Conservation (phyloP, 1,140 invertebrate species). For the Colletes latitarsis region DNA sequence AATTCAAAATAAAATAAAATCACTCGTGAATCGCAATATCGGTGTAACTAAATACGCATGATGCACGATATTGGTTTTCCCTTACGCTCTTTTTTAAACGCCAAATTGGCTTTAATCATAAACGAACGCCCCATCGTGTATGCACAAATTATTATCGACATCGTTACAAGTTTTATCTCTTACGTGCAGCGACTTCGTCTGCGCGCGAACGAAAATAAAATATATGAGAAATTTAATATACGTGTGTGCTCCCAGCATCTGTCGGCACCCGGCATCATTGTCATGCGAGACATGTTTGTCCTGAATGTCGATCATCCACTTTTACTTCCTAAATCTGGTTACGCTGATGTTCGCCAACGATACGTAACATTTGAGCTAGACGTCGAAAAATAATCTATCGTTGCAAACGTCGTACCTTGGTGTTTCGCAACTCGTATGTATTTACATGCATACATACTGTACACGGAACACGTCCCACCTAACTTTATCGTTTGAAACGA, state of each 20-base stretch:
- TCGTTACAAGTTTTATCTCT: constrained; percentile 10
- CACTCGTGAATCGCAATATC: too few species aligned
- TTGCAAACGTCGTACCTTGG: constrained; percentile 21
- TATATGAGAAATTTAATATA: constrained; percentile 61
- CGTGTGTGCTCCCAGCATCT: neutral
- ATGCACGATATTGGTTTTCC: neutral
- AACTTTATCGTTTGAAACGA: neutral
- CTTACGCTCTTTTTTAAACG: constrained; percentile 9
- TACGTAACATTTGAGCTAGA: constrained; percentile 41
- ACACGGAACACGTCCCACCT: constrained; percentile 14
- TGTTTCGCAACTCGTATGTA: constrained; percentile 28
- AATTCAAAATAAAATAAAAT: neutral
- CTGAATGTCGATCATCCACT: constrained; percentile 1
- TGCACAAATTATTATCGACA: constrained; percentile 13
- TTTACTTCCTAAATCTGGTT: constrained; percentile 35
- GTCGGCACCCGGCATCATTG: constrained; percentile 20
- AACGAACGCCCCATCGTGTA: constrained; percentile 17
- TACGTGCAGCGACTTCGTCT: constrained; percentile 18
- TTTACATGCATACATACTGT: constrained; percentile 30
- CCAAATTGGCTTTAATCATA: neutral
- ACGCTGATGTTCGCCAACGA: constrained; percentile 20
- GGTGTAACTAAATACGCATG: neutral
- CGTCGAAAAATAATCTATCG: constrained; percentile 51
- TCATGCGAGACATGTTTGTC: constrained; percentile 4
- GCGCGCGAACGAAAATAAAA: constrained; percentile 54